Base-by-base conservation (phyloP, 2,888 invertebrate genomes). In the Ceramica pisi region DNA sequence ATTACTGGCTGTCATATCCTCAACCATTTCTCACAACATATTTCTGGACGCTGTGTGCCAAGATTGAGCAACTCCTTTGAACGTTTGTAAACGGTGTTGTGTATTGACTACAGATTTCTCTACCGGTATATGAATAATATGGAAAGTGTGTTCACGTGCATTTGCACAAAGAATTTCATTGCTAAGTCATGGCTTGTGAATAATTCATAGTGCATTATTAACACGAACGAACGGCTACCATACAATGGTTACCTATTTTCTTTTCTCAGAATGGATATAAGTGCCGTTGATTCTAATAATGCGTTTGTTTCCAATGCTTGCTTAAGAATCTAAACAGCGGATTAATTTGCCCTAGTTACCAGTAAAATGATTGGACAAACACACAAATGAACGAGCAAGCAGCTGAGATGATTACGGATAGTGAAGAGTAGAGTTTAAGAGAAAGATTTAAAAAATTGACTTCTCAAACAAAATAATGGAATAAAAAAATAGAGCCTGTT, bases 121-220 rank as follows among this genome's bases (percentile, higher is more conserved):
- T 75, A 68, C 66, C 67, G 72, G 46, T 83, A 74, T 86, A 87
- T 87, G 86, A 82, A 84, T 86, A 84, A 84, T 90, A 91, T 91
- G 89, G 90, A 91, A 91, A 91, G 91, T 88, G 79, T 81, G 79
- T 78, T 86, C 83, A 85, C 80, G 83, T 85, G 85, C 81, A 76
- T 84, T 84, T 87, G 85, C 86, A 86, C 86, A 83, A 85, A 87
- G 87, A 90, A 89, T 90, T 90, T 89, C 88, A 90, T 90, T 87
- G 89, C 87, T 84, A 82, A 84, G 81, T 82, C 82, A 87, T 88
- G 83, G 83, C 87, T 88, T 79, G 86, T 94, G 91, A 94, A 94
- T 94, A 87, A 94, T 94, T 93, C 94, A 94, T 93, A 86, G 71
- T 84, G 86, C 87, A 88, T 88, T 90, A 90, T 90, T 85, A 87